Conservation (phyloP, 2,797 vertebrate genomes). For the Myotis vivesi region DNA sequence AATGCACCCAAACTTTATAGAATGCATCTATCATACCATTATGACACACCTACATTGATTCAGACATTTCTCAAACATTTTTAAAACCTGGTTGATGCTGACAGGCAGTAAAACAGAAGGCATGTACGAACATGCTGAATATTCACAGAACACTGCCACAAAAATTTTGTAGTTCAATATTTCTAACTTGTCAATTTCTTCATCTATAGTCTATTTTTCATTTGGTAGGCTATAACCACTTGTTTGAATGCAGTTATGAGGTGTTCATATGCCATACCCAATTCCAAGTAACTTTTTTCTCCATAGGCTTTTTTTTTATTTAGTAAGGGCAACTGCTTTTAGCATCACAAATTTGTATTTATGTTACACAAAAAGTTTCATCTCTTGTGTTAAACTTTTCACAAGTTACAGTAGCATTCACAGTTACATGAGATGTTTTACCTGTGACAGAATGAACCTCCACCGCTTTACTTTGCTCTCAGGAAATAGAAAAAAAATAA, state of each 20-base stretch:
- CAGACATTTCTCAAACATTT: background rate
- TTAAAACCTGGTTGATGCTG: background rate
- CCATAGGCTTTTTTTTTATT: background rate
- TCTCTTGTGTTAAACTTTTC: background rate
- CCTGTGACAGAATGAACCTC: background rate
- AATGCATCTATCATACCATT: background rate
- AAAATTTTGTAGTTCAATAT: background rate
- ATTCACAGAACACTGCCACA: background rate
- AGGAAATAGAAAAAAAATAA: background rate
- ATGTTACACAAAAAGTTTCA: background rate
- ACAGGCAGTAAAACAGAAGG: background rate
- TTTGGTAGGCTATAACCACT: background rate
- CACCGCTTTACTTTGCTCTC: background rate
- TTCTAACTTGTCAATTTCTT: background rate
- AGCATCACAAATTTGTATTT: background rate
- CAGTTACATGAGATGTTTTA: background rate
- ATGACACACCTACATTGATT: background rate
- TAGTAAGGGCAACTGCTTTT: constrained; percentile 5
- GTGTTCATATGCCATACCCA: background rate
- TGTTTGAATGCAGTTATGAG: constrained; percentile 29
- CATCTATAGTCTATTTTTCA: background rate
- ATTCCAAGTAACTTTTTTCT: constrained; percentile 25
- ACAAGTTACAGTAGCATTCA: background rate
- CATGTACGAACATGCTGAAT: background rate
- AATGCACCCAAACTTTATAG: background rate